phyloP scores from a whole-genome alignment of 2,113 vertebrate species.

The Sminthopsis crassicaudata region DNA sequence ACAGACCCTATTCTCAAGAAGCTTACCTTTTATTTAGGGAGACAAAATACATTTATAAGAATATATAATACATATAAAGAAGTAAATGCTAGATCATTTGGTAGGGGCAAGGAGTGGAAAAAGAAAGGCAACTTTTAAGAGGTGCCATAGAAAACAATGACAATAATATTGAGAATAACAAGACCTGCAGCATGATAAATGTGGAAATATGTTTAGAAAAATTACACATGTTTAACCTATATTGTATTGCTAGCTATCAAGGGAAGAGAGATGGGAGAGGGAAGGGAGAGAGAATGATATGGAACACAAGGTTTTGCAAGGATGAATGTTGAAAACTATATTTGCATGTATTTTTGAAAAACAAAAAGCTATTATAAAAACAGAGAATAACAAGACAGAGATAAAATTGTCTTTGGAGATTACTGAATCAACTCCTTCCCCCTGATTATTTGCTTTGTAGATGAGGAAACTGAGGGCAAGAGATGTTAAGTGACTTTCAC shows the following conservation, averaged over 20 bases:
- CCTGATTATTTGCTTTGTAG: not conserved
- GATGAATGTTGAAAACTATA: no score
- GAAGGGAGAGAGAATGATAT: no score
- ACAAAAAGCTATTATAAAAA: no score
- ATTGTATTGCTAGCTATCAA: no score
- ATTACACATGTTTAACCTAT: no score
- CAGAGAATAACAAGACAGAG: not conserved
- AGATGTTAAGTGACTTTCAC: not conserved
- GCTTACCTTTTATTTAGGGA: not conserved
- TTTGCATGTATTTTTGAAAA: no score
- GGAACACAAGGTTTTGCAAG: no score
- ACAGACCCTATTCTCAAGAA: not conserved
- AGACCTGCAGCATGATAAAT: no score
- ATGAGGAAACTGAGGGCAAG: not conserved
- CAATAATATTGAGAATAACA: not conserved
- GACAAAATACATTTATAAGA: not conserved
- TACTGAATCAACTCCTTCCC: not conserved
- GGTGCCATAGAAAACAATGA: not conserved
- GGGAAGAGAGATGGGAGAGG: no score
- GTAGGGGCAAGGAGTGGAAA: not conserved
- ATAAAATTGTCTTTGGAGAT: not conserved
- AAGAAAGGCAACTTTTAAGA: not conserved
- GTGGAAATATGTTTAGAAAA: no score
- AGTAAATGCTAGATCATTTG: not conserved
- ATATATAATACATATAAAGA: not conserved